Evolutionary conservation across 2,888 invertebrate genomes (phyloP), one percentile per base, ranked within the genome.

Genomic region (Rhaphigaster nebulosa): DNA sequence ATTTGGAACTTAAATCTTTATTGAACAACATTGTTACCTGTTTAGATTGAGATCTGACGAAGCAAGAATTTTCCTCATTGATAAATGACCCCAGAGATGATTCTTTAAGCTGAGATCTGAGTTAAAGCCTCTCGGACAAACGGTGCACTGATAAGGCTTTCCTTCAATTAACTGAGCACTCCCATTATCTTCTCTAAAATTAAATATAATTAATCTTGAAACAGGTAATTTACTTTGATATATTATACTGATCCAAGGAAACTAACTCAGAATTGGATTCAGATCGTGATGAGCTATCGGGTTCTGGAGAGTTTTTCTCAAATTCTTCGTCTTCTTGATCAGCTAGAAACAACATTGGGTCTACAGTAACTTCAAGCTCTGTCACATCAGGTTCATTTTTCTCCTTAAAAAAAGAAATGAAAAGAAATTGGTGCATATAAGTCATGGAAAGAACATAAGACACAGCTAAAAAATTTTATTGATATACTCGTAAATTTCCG

Each of bases 351-450:
- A 96, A 94, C 96, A 96, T 96, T 10, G 96, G 96, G 93, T 96
- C 96, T 0, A 96, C 95, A 93, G 95, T 95, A 0, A 96, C 95
- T 94, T 96, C 96, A 95, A 96, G 95, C 94, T 96, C 95, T 26
- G 92, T 92, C 29, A 92, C 92, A 54, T 90, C 88, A 89, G 87
- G 87, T 26, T 87, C 90, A 45, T 87, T 80, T 90, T 90, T 90
- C 54, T 90, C 90, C 52, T 91, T 88, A 23, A 41, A 80, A 41
- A 26, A 41, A 41, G 8, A 23, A 80, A 80, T 41, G 26, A 80
- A 26, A 80, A 41, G 12, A 38, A 80, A 38, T 23, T 52, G 13
- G 18, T 15, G 4, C 52, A 52, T 52, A 52, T 15, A 4, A 1
- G 3, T 52, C 52, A 52, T 52, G 52, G 20, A 18, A 4, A 15